Conservation (phyloP, 2,797 vertebrate species). For the Schizothorax lantsangensis region DNA sequence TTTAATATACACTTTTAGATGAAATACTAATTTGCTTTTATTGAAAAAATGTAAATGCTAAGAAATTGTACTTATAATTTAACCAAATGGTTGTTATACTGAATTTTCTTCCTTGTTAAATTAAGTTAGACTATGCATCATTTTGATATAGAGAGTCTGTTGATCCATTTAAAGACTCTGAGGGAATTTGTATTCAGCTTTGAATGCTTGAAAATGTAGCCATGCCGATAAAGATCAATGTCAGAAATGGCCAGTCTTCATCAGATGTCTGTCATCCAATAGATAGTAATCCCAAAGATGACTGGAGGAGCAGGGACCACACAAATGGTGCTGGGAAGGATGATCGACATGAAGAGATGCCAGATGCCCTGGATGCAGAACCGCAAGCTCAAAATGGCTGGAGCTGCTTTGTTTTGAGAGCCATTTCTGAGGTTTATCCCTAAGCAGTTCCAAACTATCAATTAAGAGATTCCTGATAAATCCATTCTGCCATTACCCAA, state of each 20-base stretch:
- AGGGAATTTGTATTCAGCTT: conserved; percentile 6
- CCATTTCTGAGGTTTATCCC: neutral
- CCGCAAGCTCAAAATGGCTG: neutral
- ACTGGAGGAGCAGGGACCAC: neutral
- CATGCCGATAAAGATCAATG: conserved; percentile 20
- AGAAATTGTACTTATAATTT: neutral
- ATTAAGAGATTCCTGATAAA: conserved; percentile 19
- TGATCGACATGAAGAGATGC: neutral
- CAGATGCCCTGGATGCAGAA: neutral
- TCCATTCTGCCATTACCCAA: neutral
- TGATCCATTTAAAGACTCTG: neutral
- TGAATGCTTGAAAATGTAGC: neutral
- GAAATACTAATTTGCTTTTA: conserved; percentile 9
- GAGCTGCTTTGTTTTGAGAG: conserved; percentile 13
- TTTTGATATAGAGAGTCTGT: neutral
- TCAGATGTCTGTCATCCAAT: conserved; percentile 28
- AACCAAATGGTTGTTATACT: neutral
- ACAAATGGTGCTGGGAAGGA: conserved; percentile 3
- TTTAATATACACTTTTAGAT: conserved; percentile 9
- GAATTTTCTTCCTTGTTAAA: neutral
- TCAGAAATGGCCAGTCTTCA: conserved; percentile 15
- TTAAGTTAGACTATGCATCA: neutral
- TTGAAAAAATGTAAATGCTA: neutral
- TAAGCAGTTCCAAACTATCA: neutral
- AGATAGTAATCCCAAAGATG: conserved; percentile 18